Evolutionary conservation across 2,113 vertebrate species (phyloP), one percentile per base, ranked within the genome.

Genomic region (Amblyornis subalaris): DNA sequence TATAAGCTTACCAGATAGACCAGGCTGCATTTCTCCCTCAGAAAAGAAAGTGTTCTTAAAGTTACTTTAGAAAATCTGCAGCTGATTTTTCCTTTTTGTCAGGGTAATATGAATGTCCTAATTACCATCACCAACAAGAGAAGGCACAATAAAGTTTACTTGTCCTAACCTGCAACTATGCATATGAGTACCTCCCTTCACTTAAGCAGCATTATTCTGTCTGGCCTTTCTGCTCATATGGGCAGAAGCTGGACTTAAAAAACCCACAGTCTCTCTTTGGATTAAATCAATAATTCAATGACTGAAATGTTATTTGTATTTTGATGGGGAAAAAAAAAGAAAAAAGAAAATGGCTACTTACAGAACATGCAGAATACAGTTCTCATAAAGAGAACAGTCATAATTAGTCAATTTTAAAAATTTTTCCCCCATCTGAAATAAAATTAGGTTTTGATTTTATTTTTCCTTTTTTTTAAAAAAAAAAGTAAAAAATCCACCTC

Each of bases 81-180:
- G 65, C 12, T 53, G 64, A 67, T 91, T 93, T 81, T 78, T 73
- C 31, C 47, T 87, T 94, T 94, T 85, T 20, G 76, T 81, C 65
- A 38, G 48, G 72, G 36, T 95, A 95, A 80, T 55, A 70, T 77
- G 47, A 92, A 84, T 53, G 57, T 72, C 65, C 55, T 74, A 75
- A 94, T 94, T 95, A 88, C 60, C 75, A 95, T 93, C 90, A 90
- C 51, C 85, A 95, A 74, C 40, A 83, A 85, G 48, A 93, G 61
- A 84, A 95, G 22, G 36, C 78, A 96, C 88, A 95, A 91, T 93
- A 78, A 95, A 91, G 11, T 85, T 88, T 81, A 72, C 95, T 72
- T 95, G 94, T 83, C 65, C 75, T 93, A 91, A 95, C 95, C 90
- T 94, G 88, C 77, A 95, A 88, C 80, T 85, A 88, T 70, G 42